Conservation (phyloP, 2,888 invertebrate genomes). For the Pammene aurita region DNA sequence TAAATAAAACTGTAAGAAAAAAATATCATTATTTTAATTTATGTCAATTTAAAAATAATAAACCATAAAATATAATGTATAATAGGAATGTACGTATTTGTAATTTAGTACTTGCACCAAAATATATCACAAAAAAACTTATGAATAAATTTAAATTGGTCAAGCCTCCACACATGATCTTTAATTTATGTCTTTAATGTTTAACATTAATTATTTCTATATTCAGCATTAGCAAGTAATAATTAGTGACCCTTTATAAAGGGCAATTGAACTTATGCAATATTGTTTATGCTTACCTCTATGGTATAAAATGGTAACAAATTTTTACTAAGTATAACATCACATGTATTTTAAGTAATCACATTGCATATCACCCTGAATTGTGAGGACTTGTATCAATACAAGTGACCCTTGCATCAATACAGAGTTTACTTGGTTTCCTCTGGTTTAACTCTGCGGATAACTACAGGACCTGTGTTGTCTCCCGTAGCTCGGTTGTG, state of each 20-base stretch:
- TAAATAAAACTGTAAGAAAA: neutral
- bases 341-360: conserved; percentile 15
- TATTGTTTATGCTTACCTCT: conserved; percentile 10
- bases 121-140: neutral
- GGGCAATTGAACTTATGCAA: neutral
- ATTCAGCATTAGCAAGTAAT: conserved; percentile 1
- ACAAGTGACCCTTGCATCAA: neutral
- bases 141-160: neutral
- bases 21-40: neutral
- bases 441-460: conserved; percentile 33
- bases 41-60: neutral
- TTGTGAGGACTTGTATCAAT: neutral
- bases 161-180: neutral
- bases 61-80: neutral
- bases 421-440: conserved; percentile 29
- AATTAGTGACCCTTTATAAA: neutral
- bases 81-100: conserved; percentile 13
- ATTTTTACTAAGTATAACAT: conserved; percentile 13
- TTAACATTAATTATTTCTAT: neutral
- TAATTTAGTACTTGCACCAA: conserved; percentile 6
- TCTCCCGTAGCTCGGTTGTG: conserved; percentile 38
- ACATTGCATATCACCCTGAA: conserved; percentile 28
- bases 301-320: conserved; percentile 20
- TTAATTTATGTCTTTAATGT: neutral
- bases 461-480: conserved; percentile 36